Conservation (phyloP, 1,140 invertebrate species). For the Stenopsyche tienmushanensis region DNA sequence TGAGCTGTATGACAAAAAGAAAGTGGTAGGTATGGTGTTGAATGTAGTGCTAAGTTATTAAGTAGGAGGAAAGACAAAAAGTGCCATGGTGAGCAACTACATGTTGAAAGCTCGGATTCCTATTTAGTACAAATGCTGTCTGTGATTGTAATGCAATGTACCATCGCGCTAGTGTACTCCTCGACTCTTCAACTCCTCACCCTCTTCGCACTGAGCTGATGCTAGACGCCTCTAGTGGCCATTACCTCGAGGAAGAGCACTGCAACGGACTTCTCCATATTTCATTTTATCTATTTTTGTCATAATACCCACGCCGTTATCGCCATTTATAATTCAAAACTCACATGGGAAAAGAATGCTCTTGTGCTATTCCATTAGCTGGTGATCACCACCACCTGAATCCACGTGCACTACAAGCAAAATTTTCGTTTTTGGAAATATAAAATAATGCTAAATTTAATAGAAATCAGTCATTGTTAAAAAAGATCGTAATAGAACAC, state of each 20-base stretch:
- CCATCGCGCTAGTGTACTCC: background rate
- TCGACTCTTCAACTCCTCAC: background rate
- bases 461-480: no score
- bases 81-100: no score
- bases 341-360: background rate
- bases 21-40: no score
- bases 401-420: no score
- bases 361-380: no score
- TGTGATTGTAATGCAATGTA: conserved; percentile 21
- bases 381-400: no score
- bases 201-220: conserved; percentile 1
- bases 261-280: conserved; percentile 6
- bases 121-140: conserved; percentile 11
- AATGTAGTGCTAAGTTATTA: no score
- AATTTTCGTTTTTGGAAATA: no score
- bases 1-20: no score
- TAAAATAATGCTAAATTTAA: no score
- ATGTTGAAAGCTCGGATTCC: conserved; percentile 1
- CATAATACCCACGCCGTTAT: background rate
- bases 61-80: no score
- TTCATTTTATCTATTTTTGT: background rate
- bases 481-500: no score
- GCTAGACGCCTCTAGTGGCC: conserved; percentile 27
- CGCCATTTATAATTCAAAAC: background rate
- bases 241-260: conserved; percentile 7